Percentiles rank a stretch among this genome's conserved stretches.
Conservation (phyloP, 2,888 invertebrate genomes). For the Halictus quadricinctus region DNA sequence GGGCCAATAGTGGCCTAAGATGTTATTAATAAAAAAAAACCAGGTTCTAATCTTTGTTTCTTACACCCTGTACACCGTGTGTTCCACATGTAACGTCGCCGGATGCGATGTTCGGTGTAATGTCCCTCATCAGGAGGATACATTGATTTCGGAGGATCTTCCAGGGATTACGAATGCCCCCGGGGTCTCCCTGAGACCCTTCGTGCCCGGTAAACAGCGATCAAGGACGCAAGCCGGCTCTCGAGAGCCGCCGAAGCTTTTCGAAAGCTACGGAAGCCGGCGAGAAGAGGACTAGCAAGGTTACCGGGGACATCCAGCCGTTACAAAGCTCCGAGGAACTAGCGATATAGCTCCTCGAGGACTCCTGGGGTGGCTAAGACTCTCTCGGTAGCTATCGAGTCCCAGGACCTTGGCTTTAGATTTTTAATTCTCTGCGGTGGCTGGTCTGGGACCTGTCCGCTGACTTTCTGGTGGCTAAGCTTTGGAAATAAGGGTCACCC, state of each 20-base stretch:
- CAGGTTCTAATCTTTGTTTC: too few relatives aligned
- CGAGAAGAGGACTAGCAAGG: neutral
- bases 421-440: neutral
- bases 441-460: neutral
- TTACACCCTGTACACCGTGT: too few relatives aligned
- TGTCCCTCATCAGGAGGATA: constrained; percentile 14
- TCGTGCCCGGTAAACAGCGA: constrained; percentile 9
- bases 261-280: neutral
- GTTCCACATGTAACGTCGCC: neutral
- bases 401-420: neutral
- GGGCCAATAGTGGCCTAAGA: too few relatives aligned
- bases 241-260: neutral
- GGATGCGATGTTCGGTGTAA: neutral
- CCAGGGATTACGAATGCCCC: neutral
- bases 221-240: neutral
- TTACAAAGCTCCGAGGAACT: neutral
- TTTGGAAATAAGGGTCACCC: neutral
- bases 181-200: neutral
- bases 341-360: neutral
- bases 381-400: neutral
- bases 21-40: too few relatives aligned
- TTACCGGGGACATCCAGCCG: neutral
- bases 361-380: neutral
- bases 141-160: constrained; percentile 8
- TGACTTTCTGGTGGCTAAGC: neutral